A percentile compares a stretch with the other conserved stretches of the same genome.
Conservation (phyloP, 1,140 invertebrate species). For the Pemphigus obesinymphae region DNA sequence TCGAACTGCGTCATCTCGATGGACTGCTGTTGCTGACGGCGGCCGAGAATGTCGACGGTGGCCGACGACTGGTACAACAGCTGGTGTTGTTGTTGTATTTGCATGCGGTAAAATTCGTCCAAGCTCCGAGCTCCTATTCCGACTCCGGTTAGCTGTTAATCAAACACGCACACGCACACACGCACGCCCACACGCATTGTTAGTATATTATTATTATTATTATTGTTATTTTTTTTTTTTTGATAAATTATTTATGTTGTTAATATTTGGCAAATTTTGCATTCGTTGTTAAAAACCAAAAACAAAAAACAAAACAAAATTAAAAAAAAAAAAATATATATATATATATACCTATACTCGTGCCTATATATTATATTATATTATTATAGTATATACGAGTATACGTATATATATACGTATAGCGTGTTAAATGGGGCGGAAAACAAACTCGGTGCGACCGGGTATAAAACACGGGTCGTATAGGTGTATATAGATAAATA, state of each 20-base stretch:
- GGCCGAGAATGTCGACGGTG: not conserved
- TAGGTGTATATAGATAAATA: too few relatives aligned
- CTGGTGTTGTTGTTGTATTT: conserved; percentile 1
- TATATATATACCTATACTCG: too few relatives aligned
- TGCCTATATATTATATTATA: too few relatives aligned
- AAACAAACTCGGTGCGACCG: too few relatives aligned
- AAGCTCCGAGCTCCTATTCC: conserved; percentile 14
- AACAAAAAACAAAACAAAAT: not conserved
- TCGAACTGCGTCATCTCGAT: conserved; percentile 28
- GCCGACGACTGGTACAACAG: not conserved
- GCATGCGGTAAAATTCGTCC: conserved; percentile 19
- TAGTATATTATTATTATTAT: too few relatives aligned
- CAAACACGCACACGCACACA: conserved; percentile 42
- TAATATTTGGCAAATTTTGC: not conserved
- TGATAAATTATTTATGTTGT: not conserved
- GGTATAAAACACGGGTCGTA: too few relatives aligned
- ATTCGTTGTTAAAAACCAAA: not conserved
- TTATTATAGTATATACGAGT: too few relatives aligned
- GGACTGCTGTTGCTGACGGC: not conserved
- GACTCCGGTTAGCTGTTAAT: conserved; percentile 20
- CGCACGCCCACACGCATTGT: conserved; percentile 1
- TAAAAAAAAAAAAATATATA: too few relatives aligned
- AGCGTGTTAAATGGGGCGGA: too few relatives aligned
- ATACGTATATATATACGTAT: too few relatives aligned
- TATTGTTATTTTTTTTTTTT: too few relatives aligned